Conservation (phyloP, 2,888 invertebrate genomes). For the Eulithis testata region DNA sequence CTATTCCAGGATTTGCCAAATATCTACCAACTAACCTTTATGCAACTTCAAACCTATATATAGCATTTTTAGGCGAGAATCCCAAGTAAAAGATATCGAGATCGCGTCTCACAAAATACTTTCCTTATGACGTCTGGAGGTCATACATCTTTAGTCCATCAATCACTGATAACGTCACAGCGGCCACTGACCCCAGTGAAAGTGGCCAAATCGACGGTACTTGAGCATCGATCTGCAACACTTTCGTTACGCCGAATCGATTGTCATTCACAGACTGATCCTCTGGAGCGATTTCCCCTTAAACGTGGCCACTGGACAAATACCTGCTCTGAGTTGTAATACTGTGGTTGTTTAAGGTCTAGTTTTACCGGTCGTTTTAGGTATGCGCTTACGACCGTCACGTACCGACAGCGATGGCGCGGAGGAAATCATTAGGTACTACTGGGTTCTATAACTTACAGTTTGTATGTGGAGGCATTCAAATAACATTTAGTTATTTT, state of each 20-base stretch:
- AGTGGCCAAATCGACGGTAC: slow-evolving; percentile 61
- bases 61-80: slow-evolving; percentile 1
- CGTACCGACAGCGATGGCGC: neutral
- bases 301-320: slow-evolving; percentile 15
- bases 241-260: slow-evolving; percentile 72
- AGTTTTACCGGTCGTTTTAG: slow-evolving; percentile 11
- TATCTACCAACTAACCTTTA: neutral
- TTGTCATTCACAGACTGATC: slow-evolving; percentile 69
- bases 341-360: slow-evolving; percentile 7
- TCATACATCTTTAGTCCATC: slow-evolving; percentile 15
- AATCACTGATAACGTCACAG: slow-evolving; percentile 48
- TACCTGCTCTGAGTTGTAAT: slow-evolving; percentile 6
- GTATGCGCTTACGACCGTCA: slow-evolving; percentile 27
- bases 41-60: slow-evolving; percentile 8
- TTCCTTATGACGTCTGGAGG: slow-evolving; percentile 8
- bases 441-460: neutral
- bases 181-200: slow-evolving; percentile 70
- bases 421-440: slow-evolving; percentile 25
- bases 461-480: slow-evolving; percentile 13
- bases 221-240: slow-evolving; percentile 72
- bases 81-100: slow-evolving; percentile 17
- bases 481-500: slow-evolving; percentile 20
- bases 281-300: slow-evolving; percentile 60
- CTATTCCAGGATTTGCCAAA: no score
- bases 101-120: slow-evolving; percentile 15